A percentile compares a stretch with the other conserved stretches of the same genome.
These are phyloP conservation scores for Pocillopora damicornis DNA, from an alignment of 64 coral and sea anemone genomes.

Conservation along the genomic window DNA sequence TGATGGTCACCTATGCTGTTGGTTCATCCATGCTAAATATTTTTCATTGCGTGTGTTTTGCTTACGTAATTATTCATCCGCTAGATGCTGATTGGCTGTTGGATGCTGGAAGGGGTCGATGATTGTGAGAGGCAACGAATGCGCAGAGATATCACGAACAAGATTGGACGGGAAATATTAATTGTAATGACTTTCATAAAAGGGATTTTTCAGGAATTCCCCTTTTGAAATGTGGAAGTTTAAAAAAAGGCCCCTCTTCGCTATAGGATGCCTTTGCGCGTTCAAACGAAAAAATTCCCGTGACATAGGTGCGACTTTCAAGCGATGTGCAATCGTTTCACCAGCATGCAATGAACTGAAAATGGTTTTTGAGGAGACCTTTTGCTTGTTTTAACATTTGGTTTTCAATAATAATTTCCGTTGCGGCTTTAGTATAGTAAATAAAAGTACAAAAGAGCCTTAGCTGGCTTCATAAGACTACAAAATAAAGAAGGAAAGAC, in stretches of 20 bases:
- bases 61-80: slow-evolving; percentile 46
- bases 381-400: neutral
- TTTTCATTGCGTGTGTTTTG: slow-evolving; percentile 64
- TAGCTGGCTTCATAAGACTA: neutral
- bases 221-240: slow-evolving; percentile 29
- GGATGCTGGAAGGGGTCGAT: slow-evolving; percentile 10
- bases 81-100: slow-evolving; percentile 37
- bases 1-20: slow-evolving; percentile 5
- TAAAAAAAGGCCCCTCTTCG: neutral
- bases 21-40: slow-evolving; percentile 48
- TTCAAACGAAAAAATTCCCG: neutral
- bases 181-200: slow-evolving; percentile 28
- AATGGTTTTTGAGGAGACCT: neutral
- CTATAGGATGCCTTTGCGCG: neutral
- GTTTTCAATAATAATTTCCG: neutral
- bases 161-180: slow-evolving; percentile 37
- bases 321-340: neutral
- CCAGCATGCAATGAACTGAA: neutral
- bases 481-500: neutral
- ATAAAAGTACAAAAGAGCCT: neutral
- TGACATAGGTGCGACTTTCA: neutral
- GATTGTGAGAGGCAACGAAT: slow-evolving; percentile 22
- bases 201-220: slow-evolving; percentile 26
- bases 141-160: slow-evolving; percentile 10
- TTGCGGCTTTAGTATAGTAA: neutral